phyloP scores from a whole-genome alignment of 2,113 vertebrate genomes.

The Asarcornis scutulata region DNA sequence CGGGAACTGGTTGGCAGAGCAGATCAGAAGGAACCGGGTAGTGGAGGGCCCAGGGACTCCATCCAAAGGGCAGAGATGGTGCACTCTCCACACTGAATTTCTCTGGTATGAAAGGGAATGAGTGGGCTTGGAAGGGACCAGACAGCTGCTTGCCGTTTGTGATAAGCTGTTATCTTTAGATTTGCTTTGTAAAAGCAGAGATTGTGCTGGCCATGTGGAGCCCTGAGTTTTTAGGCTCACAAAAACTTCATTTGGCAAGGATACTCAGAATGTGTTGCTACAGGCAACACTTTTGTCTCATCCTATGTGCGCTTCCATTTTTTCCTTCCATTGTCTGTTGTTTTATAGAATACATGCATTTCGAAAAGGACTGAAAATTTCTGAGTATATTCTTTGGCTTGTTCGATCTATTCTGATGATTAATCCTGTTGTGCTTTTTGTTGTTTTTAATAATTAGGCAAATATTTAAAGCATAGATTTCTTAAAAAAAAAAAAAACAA shows the following conservation, averaged over 20 bases:
- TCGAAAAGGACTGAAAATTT: neutral
- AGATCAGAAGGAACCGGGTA: conserved; percentile 89
- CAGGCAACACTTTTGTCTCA: neutral
- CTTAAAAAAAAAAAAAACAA: neutral
- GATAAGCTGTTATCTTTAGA: neutral
- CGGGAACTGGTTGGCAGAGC: conserved; percentile 95
- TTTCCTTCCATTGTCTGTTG: neutral
- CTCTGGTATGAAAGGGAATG: conserved; percentile 86
- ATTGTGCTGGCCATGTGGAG: neutral
- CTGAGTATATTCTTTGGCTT: neutral
- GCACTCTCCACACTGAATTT: conserved; percentile 98
- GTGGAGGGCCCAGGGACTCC: conserved; percentile 90
- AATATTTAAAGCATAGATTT: neutral
- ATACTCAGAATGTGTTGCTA: neutral
- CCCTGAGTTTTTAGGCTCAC: neutral
- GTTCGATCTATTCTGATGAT: neutral
- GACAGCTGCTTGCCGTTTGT: neutral
- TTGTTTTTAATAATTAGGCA: neutral
- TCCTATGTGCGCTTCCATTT: neutral
- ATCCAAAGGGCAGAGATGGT: conserved; percentile 95
- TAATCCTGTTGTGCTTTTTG: neutral
- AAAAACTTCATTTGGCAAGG: neutral
- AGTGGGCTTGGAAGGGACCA: neutral
- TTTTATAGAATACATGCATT: neutral
- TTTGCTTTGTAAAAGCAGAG: neutral